A percentile compares a stretch with the other conserved stretches of the same genome.
Evolutionary conservation across 2,888 invertebrate species (phyloP).

Genomic region (Chromoteleia sp.): DNA sequence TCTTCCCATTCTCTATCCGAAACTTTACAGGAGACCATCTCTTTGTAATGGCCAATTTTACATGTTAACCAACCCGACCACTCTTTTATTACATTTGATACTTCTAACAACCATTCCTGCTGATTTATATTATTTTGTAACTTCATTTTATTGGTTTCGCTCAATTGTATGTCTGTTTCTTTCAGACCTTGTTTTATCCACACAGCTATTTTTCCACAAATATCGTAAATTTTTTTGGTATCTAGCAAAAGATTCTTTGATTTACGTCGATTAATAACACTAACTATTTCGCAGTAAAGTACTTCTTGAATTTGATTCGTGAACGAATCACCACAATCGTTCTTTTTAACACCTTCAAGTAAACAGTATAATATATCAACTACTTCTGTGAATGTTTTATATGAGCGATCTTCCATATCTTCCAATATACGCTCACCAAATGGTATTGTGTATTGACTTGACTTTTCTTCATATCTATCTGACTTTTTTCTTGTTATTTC

Average conservation of each 20-base stretch:
- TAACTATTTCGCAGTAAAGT: constrained; percentile 76
- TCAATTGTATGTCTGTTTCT: constrained; percentile 72
- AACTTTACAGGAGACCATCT: constrained; percentile 66
- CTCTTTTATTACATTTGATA: constrained; percentile 72
- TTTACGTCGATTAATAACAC: constrained; percentile 72
- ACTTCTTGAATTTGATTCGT: constrained; percentile 78
- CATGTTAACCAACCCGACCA: constrained; percentile 77
- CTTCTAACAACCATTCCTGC: constrained; percentile 74
- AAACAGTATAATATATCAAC: constrained; percentile 76
- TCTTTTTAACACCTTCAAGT: constrained; percentile 73
- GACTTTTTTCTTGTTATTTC: constrained; percentile 63
- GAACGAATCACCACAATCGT: constrained; percentile 63
- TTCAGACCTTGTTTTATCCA: constrained; percentile 74
- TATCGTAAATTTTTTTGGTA: constrained; percentile 73
- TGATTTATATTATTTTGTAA: constrained; percentile 65
- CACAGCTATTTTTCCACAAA: constrained; percentile 77
- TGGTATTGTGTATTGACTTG: not conserved
- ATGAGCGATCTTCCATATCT: constrained; percentile 43
- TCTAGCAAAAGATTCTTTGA: constrained; percentile 71
- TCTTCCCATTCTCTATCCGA: constrained; percentile 74
- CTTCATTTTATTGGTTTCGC: constrained; percentile 75
- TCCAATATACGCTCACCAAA: no score
- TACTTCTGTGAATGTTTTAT: constrained; percentile 75
- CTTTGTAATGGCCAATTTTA: constrained; percentile 59
- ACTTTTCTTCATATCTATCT: constrained; percentile 46